Conservation (phyloP, 1,140 invertebrate species). For the Panulirus ornatus region DNA sequence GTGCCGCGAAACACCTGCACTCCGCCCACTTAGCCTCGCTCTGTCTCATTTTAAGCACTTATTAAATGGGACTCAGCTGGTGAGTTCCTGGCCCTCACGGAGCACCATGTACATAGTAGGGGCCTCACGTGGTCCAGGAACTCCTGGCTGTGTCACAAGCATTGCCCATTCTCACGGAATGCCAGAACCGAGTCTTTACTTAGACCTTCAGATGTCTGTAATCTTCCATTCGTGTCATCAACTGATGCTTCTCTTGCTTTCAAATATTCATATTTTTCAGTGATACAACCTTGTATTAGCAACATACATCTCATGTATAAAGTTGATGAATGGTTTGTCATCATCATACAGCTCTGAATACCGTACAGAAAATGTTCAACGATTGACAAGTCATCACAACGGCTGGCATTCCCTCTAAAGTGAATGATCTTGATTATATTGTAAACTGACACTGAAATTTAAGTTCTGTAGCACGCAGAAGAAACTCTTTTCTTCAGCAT, state of each 20-base stretch:
- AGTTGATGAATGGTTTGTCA: not conserved
- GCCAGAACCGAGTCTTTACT: no score
- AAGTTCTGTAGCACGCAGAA: conserved; percentile 46
- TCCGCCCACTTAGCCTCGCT: conserved; percentile 67
- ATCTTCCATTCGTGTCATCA: no score
- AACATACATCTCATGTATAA: not conserved
- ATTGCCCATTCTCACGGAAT: not conserved
- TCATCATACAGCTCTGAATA: not conserved
- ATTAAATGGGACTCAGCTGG: conserved; percentile 21
- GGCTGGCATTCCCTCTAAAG: conserved; percentile 51
- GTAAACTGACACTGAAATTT: conserved; percentile 23
- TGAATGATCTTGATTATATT: conserved; percentile 38
- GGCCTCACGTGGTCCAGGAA: not conserved
- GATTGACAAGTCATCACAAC: no score
- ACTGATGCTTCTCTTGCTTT: no score
- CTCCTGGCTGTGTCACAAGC: not conserved
- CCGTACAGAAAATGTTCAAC: not conserved
- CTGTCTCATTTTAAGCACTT: conserved; percentile 60
- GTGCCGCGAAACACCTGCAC: conserved; percentile 68
- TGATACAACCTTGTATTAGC: not conserved
- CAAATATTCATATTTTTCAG: not conserved
- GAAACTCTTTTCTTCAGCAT: conserved; percentile 27
- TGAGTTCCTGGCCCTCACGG: not conserved
- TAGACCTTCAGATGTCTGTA: no score
- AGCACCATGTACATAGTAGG: not conserved